Evolutionary conservation across 2,797 vertebrate species (phyloP).

Genomic region (Neosilurus hyrtlii): DNA sequence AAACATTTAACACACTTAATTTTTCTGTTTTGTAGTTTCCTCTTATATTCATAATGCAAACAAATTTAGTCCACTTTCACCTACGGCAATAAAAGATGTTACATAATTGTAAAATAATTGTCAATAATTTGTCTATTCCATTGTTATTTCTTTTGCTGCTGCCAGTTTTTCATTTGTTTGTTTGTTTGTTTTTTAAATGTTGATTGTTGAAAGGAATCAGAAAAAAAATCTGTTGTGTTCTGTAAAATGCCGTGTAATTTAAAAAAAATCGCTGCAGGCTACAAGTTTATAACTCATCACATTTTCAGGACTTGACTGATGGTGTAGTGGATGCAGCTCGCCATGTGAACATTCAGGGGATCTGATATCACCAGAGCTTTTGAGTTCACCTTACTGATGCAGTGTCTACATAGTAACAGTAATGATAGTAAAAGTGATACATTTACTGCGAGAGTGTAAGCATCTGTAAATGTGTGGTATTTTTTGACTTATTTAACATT

Average conservation of each 20-base stretch:
- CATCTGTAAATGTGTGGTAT: not conserved
- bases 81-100: not conserved
- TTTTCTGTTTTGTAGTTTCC: not conserved
- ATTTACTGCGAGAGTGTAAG: not conserved
- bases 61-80: not conserved
- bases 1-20: not conserved
- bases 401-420: not conserved
- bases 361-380: not conserved
- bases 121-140: not conserved
- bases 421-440: not conserved
- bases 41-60: not conserved
- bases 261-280: too few relatives aligned
- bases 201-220: not conserved
- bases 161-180: not conserved
- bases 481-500: not conserved
- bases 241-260: not conserved
- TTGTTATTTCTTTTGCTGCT: not conserved
- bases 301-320: not conserved
- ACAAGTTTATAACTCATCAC: too few relatives aligned
- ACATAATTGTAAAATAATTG: too few relatives aligned
- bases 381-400: not conserved
- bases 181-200: not conserved
- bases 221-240: not conserved
- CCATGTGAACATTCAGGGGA: not conserved
- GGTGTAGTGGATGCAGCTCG: not conserved